Evolutionary conservation across 2,113 vertebrate genomes (phyloP), one percentile per base, ranked within the genome.

Genomic region (Myiozetetes cayanensis): DNA sequence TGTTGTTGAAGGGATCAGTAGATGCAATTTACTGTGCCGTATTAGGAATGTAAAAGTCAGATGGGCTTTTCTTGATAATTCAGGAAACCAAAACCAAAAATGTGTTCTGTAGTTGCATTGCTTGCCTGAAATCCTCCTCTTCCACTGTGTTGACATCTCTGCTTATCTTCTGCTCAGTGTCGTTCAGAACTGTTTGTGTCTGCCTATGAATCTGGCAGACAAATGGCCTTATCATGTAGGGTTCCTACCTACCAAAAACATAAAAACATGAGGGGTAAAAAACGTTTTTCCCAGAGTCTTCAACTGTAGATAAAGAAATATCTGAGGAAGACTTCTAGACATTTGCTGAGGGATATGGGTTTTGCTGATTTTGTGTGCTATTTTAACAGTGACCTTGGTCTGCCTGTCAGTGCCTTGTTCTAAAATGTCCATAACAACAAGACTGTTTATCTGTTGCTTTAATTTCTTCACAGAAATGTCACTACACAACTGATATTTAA

Each of bases 211-310:
- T 28, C 35, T 71, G 86, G 33, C 30, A 59, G 35, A 58, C 47
- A 14, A 1, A 25, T 2, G 4, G 18, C 43, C 93, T 77, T 77
- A 22, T 80, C 50, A 6, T 27, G 25, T 46, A 62, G 2, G 2
- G 10, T 55, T 84, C 53, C 58, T 74, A 80, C 43, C 67, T 90
- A 68, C 59, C 75, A 88, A 86, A 83, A 74, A 21, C 46, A 12
- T 27, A 47, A 12, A 67, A 67, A 90, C 6, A 35, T 0, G 1
- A 7, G 1, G 3, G 2, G 18, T 12, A 7, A n/a, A 14, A 5
- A 27, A 30, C 10, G 11, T 16, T 72, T 70, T 71, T 84, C 9
- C 41, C 86, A 37, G 0, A 27, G 15, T 43, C 28, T 77, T 73
- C 10, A 3, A 6, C 4, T 53, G 20, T 50, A 43, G 58, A 25